These are phyloP conservation scores for Zaprionus tsacasi DNA, from an alignment of 1,140 invertebrate genomes.

Conservation along the genomic window DNA sequence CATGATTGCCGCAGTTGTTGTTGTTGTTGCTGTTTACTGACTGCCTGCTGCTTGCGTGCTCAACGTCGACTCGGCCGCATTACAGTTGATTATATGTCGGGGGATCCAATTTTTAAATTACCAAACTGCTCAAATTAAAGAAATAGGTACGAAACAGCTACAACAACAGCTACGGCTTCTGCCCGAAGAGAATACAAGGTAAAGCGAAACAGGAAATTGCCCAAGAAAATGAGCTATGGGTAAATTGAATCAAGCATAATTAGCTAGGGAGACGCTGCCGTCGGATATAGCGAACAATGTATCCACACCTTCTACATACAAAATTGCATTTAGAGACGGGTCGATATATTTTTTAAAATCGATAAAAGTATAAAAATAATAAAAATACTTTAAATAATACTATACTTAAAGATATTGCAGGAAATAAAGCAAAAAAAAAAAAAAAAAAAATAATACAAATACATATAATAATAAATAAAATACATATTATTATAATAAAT, in stretches of 20 bases:
- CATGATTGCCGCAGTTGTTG: constrained; percentile 20
- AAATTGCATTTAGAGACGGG: too few species aligned
- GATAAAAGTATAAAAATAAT: too few species aligned
- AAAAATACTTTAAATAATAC: too few species aligned
- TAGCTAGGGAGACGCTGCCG: too few species aligned
- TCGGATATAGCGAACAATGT: not conserved
- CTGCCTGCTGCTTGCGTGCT: constrained; percentile 66
- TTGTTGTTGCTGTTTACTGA: constrained; percentile 34
- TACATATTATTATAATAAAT: too few species aligned
- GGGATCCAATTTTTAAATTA: constrained; percentile 73
- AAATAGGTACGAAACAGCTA: constrained; percentile 51
- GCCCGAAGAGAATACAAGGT: constrained; percentile 29
- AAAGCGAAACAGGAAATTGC: constrained; percentile 61
- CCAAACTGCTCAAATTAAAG: constrained; percentile 77
- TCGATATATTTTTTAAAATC: too few species aligned
- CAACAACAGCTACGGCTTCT: not conserved
- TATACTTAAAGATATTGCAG: too few species aligned
- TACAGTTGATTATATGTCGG: constrained; percentile 69
- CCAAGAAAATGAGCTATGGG: constrained; percentile 31
- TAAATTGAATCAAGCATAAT: constrained; percentile 51
- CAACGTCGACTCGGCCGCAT: constrained; percentile 71
- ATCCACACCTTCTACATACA: not conserved
- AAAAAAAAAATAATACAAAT: too few species aligned
- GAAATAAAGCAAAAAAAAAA: too few species aligned
- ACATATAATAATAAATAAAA: too few species aligned